Evolutionary conservation across 1,140 invertebrate species (phyloP).

Genomic region (Heliconius nattereri): DNA sequence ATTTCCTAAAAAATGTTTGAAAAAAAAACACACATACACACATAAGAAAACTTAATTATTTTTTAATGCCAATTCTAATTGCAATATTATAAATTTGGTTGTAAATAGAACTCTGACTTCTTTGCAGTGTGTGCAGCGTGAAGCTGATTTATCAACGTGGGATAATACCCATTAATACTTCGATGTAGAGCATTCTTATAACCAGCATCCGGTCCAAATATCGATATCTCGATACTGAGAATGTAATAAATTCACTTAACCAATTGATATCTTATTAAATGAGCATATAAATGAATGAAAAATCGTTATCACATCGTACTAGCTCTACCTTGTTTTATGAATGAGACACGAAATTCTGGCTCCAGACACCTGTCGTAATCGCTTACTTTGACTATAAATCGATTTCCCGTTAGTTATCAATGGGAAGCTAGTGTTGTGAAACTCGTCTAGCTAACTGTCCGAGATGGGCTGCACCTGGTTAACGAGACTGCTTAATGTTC

Average conservation of each 20-base stretch:
- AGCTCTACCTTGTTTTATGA: constrained; percentile 39
- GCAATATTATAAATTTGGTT: too few relatives aligned
- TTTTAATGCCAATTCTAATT: too few relatives aligned
- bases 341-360: constrained; percentile 35
- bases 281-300: constrained; percentile 26
- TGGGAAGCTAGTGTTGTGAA: constrained; percentile 39
- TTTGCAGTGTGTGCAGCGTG: too few relatives aligned
- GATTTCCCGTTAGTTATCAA: constrained; percentile 44
- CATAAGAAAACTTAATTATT: too few relatives aligned
- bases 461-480: constrained; percentile 23
- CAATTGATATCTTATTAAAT: constrained; percentile 8
- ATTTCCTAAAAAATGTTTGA: too few relatives aligned
- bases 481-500: constrained; percentile 1
- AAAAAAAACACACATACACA: too few relatives aligned
- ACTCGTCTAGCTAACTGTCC: constrained; percentile 34
- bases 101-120: too few relatives aligned
- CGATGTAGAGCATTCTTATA: background rate
- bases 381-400: constrained; percentile 37
- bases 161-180: background rate
- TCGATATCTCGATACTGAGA: background rate
- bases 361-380: constrained; percentile 37
- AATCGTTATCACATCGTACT: constrained; percentile 26
- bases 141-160: background rate
- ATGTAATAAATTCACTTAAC: background rate
- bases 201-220: background rate